Percentiles rank a stretch among this genome's conserved stretches.
Conservation (phyloP, 1,140 invertebrate genomes). For the Panagrolaimus sp. region DNA sequence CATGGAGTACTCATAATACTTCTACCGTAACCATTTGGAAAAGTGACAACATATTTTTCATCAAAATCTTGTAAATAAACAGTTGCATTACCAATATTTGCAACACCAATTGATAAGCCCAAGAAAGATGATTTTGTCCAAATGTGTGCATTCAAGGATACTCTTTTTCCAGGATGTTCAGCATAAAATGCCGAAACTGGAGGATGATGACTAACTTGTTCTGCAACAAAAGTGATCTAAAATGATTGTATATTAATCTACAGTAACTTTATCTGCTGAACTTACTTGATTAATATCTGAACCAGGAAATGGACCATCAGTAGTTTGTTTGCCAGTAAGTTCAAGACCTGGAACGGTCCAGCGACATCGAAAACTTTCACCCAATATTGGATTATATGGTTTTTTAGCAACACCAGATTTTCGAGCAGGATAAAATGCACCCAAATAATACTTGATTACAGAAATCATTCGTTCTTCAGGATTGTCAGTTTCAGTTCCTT, state of each 20-base stretch:
- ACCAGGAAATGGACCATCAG: constrained; percentile 55
- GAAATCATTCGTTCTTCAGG: constrained; percentile 63
- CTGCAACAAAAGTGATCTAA: constrained; percentile 74
- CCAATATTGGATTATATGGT: constrained; percentile 66
- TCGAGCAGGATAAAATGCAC: constrained; percentile 64
- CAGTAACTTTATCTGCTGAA: background rate
- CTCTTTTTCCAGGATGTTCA: constrained; percentile 61
- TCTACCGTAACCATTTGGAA: constrained; percentile 65
- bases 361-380: constrained; percentile 65
- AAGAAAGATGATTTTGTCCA: constrained; percentile 66
- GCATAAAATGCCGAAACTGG: constrained; percentile 69
- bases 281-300: constrained; percentile 51
- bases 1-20: constrained; percentile 65
- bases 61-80: constrained; percentile 62
- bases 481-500: constrained; percentile 33
- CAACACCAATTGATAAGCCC: constrained; percentile 64
- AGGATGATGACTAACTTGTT: constrained; percentile 98
- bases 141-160: constrained; percentile 64
- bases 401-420: constrained; percentile 65
- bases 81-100: constrained; percentile 64
- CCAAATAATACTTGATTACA: constrained; percentile 63
- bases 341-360: constrained; percentile 59
- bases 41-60: constrained; percentile 64
- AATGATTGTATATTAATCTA: background rate
- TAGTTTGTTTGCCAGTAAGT: constrained; percentile 67